Evolutionary conservation across 2,888 invertebrate species (phyloP).

Genomic region (Caenorhabditis auriculariae): DNA sequence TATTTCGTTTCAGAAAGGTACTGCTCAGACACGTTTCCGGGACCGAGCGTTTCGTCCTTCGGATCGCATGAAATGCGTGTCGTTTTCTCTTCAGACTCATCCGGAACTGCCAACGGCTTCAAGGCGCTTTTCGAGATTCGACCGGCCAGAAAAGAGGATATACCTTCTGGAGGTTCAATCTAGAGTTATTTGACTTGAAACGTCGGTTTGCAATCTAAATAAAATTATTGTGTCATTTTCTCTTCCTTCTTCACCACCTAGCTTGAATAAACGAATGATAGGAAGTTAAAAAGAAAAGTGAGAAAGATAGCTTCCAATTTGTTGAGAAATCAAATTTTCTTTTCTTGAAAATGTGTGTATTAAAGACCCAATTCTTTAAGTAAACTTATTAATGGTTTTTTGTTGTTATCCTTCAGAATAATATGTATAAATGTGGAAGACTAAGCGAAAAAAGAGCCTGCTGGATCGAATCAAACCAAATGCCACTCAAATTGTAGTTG

Average conservation of each 20-base stretch:
- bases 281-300: too few species aligned
- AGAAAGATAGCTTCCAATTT: neutral
- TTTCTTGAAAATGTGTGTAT: too few species aligned
- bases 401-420: too few species aligned
- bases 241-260: too few species aligned
- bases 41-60: conserved; percentile 87
- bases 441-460: too few species aligned
- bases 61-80: conserved; percentile 85
- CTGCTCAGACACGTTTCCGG: conserved; percentile 87
- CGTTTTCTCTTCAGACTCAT: conserved; percentile 82
- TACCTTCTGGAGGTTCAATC: conserved; percentile 36
- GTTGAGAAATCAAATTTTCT: too few species aligned
- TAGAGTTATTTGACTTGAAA: neutral
- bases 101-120: conserved; percentile 89
- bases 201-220: neutral
- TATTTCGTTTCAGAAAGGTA: conserved; percentile 69
- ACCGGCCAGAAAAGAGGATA: conserved; percentile 48
- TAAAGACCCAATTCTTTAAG: too few species aligned
- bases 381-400: too few species aligned
- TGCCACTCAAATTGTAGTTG: neutral
- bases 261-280: neutral
- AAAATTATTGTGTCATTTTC: too few species aligned
- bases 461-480: too few species aligned
- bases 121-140: conserved; percentile 93
- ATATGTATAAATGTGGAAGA: too few species aligned